Evolutionary conservation across 2,888 invertebrate species (phyloP), one percentile per base, ranked within the genome.

Genomic region (Dasypolia templi): DNA sequence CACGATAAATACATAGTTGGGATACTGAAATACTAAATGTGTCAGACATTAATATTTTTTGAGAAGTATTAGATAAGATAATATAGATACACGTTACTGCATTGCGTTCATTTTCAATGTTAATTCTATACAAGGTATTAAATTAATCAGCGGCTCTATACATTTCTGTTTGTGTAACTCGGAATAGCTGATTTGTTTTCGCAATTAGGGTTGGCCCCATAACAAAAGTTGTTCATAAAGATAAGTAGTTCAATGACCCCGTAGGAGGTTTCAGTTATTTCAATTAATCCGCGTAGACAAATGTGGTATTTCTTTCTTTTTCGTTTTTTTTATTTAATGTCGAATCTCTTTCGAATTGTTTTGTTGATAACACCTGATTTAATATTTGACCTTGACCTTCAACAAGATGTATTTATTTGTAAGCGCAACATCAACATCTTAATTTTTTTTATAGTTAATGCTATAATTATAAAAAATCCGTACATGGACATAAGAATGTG

Each of bases 331-430:
- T n/a, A n/a, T n/a, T n/a, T n/a, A n/a, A n/a, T n/a, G n/a, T n/a
- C n/a, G n/a, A n/a, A n/a, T n/a, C 39, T 26, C 19, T 46, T 39
- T 44, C 5, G 0, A n/a, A 32, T 14, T 35, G 26, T 26, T 3
- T 62, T 35, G 0, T 19, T 61, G 26, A 35, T 32, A 26, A 59
- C 9, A 42, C 0, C 49, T 51, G 32, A 4, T 42, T 49, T 72
- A 32, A 46, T 12, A 42, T 19, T 26, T 75, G 17, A 74, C 63
- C 73, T 63, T 73, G 29, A 49, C 46, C 65, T 75, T 74, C 22
- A 64, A 49, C 11, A 46, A 64, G 2, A 63, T 39, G 64, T n/a
- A 46, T 39, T 55, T 17, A 14, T 42, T 22, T 26, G 14, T 7
- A 42, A 51, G 22, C 3, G 2, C 14, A 42, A 51, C 67, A 44